Evolutionary conservation across 2,888 invertebrate genomes (phyloP).

Genomic region (Linnaemya tessellans): DNA sequence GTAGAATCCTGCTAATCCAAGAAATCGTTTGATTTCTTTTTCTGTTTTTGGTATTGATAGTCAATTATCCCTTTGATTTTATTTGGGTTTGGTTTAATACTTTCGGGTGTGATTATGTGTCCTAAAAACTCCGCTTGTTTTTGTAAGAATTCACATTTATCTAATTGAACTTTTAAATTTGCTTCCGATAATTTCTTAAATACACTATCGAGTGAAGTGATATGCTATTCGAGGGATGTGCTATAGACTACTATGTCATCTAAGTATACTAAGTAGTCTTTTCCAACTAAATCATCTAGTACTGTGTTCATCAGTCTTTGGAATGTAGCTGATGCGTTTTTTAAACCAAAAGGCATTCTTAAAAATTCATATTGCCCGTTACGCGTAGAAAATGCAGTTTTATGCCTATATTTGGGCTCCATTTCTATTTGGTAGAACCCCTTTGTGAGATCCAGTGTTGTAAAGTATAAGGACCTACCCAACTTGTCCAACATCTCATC

Average conservation of each 20-base stretch:
- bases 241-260: no score
- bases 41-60: slow-evolving; percentile 73
- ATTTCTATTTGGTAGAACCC: slow-evolving; percentile 24
- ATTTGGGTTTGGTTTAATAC: slow-evolving; percentile 74
- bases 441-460: background rate
- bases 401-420: slow-evolving; percentile 49
- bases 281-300: no score
- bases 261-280: no score
- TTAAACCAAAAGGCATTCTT: no score
- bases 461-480: slow-evolving; percentile 14
- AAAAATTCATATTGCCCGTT: no score
- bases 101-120: slow-evolving; percentile 69
- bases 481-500: slow-evolving; percentile 9
- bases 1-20: slow-evolving; percentile 75
- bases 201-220: background rate
- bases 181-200: slow-evolving; percentile 39
- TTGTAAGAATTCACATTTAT: slow-evolving; percentile 50
- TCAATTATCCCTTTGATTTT: slow-evolving; percentile 73
- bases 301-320: no score
- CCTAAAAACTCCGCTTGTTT: no score
- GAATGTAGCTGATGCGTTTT: no score
- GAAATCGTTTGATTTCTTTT: slow-evolving; percentile 75
- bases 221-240: no score
- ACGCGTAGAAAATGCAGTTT: background rate
- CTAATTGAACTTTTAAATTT: slow-evolving; percentile 75